phyloP scores from a whole-genome alignment of 2,797 vertebrate genomes.

The Glossophaga mutica region DNA sequence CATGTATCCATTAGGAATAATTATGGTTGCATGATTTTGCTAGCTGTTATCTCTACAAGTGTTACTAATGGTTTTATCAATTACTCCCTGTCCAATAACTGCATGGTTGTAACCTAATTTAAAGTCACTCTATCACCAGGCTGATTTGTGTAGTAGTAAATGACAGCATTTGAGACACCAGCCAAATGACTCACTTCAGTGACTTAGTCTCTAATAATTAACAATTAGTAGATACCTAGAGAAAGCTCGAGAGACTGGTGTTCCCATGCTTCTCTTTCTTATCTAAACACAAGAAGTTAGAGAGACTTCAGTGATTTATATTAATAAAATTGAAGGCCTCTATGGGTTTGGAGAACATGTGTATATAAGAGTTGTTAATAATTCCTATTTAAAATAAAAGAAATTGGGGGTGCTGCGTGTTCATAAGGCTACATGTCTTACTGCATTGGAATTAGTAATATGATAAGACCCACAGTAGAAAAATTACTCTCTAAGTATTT shows the following conservation, averaged over 20 bases:
- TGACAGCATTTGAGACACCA: conserved; percentile 89
- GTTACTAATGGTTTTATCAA: conserved; percentile 99
- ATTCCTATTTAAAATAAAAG: conserved; percentile 46
- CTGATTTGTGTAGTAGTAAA: conserved; percentile 95
- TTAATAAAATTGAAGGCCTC: conserved; percentile 71
- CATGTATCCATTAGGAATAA: conserved; percentile 97
- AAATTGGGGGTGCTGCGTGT: neutral
- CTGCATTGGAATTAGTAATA: neutral
- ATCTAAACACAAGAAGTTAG: conserved; percentile 78
- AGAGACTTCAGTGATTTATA: conserved; percentile 56
- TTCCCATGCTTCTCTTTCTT: conserved; percentile 75
- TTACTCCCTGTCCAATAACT: conserved; percentile 93
- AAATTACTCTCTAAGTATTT: conserved; percentile 16
- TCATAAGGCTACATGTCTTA: conserved; percentile 1
- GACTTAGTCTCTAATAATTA: conserved; percentile 91
- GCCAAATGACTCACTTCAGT: conserved; percentile 89
- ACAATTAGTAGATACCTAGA: conserved; percentile 87
- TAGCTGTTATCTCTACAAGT: conserved; percentile 98
- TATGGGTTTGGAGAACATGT: conserved; percentile 43
- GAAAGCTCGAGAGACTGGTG: conserved; percentile 80
- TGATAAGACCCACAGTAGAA: conserved; percentile 18
- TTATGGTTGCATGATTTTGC: conserved; percentile 96
- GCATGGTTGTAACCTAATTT: conserved; percentile 97
- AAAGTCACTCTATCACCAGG: conserved; percentile 93
- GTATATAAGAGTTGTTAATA: conserved; percentile 52